A percentile compares a stretch with the other conserved stretches of the same genome.
phyloP scores from a whole-genome alignment of 2,113 vertebrate species.

The Phyllopteryx taeniolatus region DNA sequence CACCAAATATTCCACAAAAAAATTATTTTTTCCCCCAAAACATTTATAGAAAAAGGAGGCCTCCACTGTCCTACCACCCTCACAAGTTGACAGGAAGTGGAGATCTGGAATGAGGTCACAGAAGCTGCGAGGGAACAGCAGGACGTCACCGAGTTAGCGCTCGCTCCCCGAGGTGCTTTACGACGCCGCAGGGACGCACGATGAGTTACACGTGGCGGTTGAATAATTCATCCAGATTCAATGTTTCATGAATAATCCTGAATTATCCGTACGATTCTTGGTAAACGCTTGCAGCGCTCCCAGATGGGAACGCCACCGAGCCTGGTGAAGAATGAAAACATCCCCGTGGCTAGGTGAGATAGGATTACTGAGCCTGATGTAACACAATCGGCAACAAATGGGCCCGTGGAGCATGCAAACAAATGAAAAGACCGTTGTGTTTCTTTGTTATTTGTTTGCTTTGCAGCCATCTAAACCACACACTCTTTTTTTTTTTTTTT shows the following conservation, averaged over 20 bases:
- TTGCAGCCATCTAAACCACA: neutral
- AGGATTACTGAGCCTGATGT: constrained; percentile 2
- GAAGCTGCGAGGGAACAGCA: neutral
- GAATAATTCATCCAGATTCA: constrained; percentile 24
- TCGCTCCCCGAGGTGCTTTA: neutral
- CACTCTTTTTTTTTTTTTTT: neutral
- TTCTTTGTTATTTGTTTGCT: neutral
- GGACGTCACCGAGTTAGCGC: neutral
- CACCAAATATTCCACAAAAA: no score
- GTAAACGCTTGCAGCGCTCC: neutral
- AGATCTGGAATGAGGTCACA: neutral
- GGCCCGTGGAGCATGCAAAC: neutral
- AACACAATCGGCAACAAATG: constrained; percentile 14
- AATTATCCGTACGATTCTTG: constrained; percentile 23
- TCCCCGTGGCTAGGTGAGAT: constrained; percentile 24
- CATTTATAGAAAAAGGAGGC: neutral
- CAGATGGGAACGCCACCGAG: constrained; percentile 17
- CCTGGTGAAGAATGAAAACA: constrained; percentile 19
- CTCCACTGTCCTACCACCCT: neutral
- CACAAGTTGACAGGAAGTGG: neutral
- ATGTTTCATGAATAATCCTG: constrained; percentile 33
- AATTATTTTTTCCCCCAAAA: no score
- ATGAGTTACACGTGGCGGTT: neutral
- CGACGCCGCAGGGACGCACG: neutral
- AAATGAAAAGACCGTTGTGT: neutral